Evolutionary conservation across 2,888 invertebrate genomes (phyloP), one percentile per base, ranked within the genome.

Genomic region (Rhagonycha lutea): DNA sequence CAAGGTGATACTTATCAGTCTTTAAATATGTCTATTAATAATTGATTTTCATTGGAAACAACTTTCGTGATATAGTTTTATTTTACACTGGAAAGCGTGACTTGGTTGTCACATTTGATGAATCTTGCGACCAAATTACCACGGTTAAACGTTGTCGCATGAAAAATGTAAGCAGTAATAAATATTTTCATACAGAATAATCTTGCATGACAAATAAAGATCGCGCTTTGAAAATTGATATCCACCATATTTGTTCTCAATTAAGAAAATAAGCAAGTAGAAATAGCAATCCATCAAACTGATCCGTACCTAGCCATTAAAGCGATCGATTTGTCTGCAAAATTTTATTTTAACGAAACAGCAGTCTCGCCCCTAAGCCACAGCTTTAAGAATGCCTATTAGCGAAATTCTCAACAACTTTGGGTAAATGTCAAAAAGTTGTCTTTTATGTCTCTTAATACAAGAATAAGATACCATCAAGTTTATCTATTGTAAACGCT

Each of bases 21-120:
- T 73, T 77, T 77, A 77, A 47, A 79, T 77, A 79, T 76, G 76
- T 79, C 74, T 79, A 80, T 81, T 80, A 81, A 81, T 81, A 81
- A 80, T 80, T 81, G 81, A 81, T 80, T 77, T 75, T 74, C 72
- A 77, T 75, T 76, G 74, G 73, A 77, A 79, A 77, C 77, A 68
- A 62, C 69, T 76, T 71, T 65, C 74, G 76, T 79, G 73, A 77
- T 68, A 73, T 68, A 65, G 24, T 74, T 75, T 47, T 61, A 24
- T 14, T 74, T 74, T 72, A 71, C 74, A 67, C 23, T n/a, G 67
- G 28, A 26, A 77, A 75, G 77, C 79, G 78, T 79, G 78, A 79
- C 79, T 79, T 73, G 71, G 14, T 67, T 74, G 65, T 65, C 68
- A 60, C 68, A 67, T 68, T 61, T 18, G 68, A 62, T 73, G 69